Base-by-base conservation (phyloP, 2,113 vertebrate genomes). In the Clarias magur region DNA sequence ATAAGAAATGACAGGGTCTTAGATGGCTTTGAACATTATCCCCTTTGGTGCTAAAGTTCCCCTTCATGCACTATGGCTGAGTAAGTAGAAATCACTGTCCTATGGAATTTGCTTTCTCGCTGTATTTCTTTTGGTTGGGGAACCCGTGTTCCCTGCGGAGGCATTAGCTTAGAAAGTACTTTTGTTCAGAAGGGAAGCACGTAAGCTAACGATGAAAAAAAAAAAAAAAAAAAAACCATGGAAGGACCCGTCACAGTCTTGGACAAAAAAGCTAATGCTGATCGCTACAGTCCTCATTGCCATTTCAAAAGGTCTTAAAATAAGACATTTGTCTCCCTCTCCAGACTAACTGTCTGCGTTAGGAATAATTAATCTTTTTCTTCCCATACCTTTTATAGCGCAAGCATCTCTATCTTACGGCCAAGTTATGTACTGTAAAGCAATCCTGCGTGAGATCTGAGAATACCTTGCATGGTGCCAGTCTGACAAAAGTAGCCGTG, bases 21-120 rank as follows among this genome's bases (percentile, higher is more conserved):
- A 90, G 92, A 90, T 88, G 1, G 9, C 25, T 56, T 15, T 13
- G 82, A 91, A 93, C 85, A 84, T 85, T 83, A 93, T 83, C 91
- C 83, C 82, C 15, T 86, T 89, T 72, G 23, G 79, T 83, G 70
- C 75, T 34, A 87, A 85, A 75, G 85, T 76, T 70, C 63, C 91
- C 83, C 88, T 88, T 92, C 42, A 91, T 82, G 68, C 81, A 30
- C 84, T 86, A 13, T 65, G 85, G 53, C 65, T 85, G 86, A 86
- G 82, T 87, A 85, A 94, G 88, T 80, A 62, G 85, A 88, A 21
- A 82, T 84, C 89, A 85, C 59, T 81, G 62, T 19, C 85, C 7
- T 65, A 3, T 54, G 30, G 27, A 25, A 48, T 84, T 91, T 87
- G 90, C 91, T 82, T 92, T 93, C 91, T 76, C 80, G 82, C 72